These are phyloP conservation scores for Poeciliopsis retropinna DNA, from an alignment of 2,113 vertebrate species.

Conservation along the genomic window DNA sequence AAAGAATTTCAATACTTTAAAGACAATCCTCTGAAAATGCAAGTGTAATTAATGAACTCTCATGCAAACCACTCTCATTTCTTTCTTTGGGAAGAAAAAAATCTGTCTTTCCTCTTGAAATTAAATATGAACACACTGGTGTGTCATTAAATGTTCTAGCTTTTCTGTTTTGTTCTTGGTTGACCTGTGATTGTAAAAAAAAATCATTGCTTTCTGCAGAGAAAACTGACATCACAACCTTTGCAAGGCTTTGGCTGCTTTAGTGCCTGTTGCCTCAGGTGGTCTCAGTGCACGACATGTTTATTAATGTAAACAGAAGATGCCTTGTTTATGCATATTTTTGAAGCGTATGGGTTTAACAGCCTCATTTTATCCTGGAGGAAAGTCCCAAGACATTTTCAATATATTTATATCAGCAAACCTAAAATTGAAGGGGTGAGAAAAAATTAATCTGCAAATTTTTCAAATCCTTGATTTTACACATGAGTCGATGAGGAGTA, in stretches of 20 bases:
- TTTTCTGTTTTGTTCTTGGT: background rate
- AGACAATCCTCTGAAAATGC: background rate
- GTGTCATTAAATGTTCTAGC: no score
- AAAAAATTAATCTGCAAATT: no score
- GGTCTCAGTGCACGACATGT: background rate
- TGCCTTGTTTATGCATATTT: background rate
- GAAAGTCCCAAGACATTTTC: background rate
- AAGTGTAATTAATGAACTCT: conserved; percentile 10
- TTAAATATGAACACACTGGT: background rate
- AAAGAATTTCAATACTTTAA: background rate
- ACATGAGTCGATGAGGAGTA: background rate
- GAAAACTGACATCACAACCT: background rate
- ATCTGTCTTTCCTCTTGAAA: background rate
- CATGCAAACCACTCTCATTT: background rate
- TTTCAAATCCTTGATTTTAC: no score
- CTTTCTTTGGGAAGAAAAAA: background rate
- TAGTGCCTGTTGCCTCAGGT: background rate
- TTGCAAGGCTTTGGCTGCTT: background rate
- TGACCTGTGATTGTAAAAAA: background rate
- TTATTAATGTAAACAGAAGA: background rate
- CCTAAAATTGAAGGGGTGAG: background rate
- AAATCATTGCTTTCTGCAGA: background rate
- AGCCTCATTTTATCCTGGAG: background rate
- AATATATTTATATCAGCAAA: background rate
- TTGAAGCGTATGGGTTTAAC: background rate